Percentiles rank a stretch among this genome's conserved stretches.
Conservation (phyloP, 2,797 vertebrate genomes). For the Pangasius sanitwongsei region DNA sequence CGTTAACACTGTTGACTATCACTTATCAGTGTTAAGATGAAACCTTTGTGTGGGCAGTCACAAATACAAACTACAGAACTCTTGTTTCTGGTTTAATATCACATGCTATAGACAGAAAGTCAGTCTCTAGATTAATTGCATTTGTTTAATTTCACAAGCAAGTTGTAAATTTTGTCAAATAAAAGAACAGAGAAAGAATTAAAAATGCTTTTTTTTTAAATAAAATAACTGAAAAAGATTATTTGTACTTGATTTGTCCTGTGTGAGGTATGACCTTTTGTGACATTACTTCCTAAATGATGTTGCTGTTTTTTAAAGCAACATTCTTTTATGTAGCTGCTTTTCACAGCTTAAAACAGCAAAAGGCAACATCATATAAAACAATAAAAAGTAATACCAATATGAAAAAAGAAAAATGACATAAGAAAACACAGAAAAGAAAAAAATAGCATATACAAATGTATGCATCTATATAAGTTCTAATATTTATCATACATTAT, state of each 20-base stretch:
- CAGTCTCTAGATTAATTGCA: not conserved
- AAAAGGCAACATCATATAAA: not conserved
- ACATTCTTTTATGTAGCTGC: not conserved
- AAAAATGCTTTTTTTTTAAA: not conserved
- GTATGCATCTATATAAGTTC: not conserved
- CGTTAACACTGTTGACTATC: not conserved
- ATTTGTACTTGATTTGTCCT: not conserved
- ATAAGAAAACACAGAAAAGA: not conserved
- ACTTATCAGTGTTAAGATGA: not conserved
- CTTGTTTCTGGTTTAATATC: not conserved
- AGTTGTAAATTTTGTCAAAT: not conserved
- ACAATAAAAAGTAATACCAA: not conserved
- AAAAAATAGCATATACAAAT: not conserved
- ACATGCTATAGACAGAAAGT: not conserved
- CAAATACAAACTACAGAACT: not conserved
- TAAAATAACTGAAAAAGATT: not conserved
- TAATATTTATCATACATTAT: not conserved
- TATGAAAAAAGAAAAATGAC: not conserved
- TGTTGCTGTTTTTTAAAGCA: not conserved
- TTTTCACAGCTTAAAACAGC: not conserved
- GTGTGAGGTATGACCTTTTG: not conserved
- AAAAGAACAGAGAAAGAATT: not conserved
- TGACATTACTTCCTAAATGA: not conserved
- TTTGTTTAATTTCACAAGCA: not conserved
- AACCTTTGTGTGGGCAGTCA: not conserved